Evolutionary conservation across 1,140 invertebrate species (phyloP), one percentile per base, ranked within the genome.

Genomic region (Mesaphorura yosii): DNA sequence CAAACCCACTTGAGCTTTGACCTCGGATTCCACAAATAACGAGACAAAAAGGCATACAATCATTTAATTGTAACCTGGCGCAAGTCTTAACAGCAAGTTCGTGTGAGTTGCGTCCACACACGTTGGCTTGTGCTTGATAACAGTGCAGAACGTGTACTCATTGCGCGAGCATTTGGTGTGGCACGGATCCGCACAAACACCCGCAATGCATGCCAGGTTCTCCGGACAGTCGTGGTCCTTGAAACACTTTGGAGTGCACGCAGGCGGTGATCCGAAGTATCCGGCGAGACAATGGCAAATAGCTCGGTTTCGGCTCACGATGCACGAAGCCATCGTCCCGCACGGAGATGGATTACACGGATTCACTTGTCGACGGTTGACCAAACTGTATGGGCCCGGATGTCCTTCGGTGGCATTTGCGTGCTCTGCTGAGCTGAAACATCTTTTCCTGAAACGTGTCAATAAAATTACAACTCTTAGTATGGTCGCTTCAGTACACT

Each of bases 101-200:
- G 52, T 58, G 52, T 63, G 59, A 12, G 61, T 63, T 3, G 61
- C 61, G 38, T 63, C 61, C 6, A 63, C 57, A 53, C 61, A 63
- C 14, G 50, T 63, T 31, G 61, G 46, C 29, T 63, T 63, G 26
- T 63, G 61, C n/a, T 63, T 48, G 39, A 63, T 63, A 1, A 59
- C 57, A 3, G 61, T 52, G 26, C 61, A 63, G 42, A 63, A 63
- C 2, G 61, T 63, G 53, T 59, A 63, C 38, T 63, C 61, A 44
- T 63, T 63, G 23, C 61, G 39, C 14, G 57, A 59, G 38, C 61
- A 63, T 29, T 58, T 59, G 1, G 61, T 57, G 28, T 63, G 61
- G 50, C 61, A 63, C 1, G 61, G 61, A 29, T 63, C 61, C 17
- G 48, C 57, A 45, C 61, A 63, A 27, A 57, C 45, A 1, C 59